These are phyloP conservation scores for Anarsia innoxiella DNA, from an alignment of 2,888 invertebrate genomes.

Conservation along the genomic window DNA sequence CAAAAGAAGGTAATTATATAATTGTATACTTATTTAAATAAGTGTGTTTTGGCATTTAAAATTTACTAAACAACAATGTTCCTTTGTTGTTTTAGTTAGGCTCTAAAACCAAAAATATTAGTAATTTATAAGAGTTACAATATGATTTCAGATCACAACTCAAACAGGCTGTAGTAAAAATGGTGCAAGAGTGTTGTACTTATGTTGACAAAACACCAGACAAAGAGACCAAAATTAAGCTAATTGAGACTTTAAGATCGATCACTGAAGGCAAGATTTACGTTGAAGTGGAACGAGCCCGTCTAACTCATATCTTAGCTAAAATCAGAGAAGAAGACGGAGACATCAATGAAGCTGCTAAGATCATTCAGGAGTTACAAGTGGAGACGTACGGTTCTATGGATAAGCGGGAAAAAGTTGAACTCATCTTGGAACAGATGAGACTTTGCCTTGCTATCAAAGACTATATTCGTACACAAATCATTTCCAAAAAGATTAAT, in stretches of 20 bases:
- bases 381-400: constrained; percentile 99
- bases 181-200: constrained; percentile 95
- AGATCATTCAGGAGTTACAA: constrained; percentile 95
- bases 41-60: not conserved
- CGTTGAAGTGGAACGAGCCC: constrained; percentile 99
- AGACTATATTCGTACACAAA: constrained; percentile 97
- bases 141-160: constrained; percentile 82
- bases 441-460: constrained; percentile 95
- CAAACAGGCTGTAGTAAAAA: constrained; percentile 97
- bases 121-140: too few species aligned
- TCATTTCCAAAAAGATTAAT: constrained; percentile 99
- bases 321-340: constrained; percentile 89
- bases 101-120: not conserved
- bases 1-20: constrained; percentile 81
- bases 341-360: constrained; percentile 91
- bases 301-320: constrained; percentile 92
- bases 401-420: constrained; percentile 98
- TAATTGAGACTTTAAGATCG: constrained; percentile 95
- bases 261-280: constrained; percentile 99
- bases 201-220: constrained; percentile 95
- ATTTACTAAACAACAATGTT: not conserved
- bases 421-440: constrained; percentile 99
- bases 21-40: too few species aligned
- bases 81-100: too few species aligned
- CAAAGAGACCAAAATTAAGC: constrained; percentile 91